Percentiles rank a stretch among this genome's conserved stretches.
These are phyloP conservation scores for Margarornis squamiger DNA, from an alignment of 2,797 vertebrate genomes.

Conservation along the genomic window DNA sequence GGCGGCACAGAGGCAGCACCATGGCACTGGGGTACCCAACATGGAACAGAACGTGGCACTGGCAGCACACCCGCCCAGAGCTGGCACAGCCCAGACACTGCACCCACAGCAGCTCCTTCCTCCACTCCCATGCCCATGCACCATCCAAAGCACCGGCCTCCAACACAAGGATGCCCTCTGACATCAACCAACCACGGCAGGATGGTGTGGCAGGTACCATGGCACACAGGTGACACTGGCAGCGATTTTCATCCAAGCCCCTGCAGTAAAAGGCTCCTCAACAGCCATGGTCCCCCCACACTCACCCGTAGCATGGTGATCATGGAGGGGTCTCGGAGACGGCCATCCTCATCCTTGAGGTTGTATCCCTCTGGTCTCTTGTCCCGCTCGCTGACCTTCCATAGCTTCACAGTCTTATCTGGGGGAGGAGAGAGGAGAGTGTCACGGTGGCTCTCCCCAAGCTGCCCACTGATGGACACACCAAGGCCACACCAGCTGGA, in stretches of 20 bases:
- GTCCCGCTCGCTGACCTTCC: slow-evolving; percentile 98
- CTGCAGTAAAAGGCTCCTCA: not conserved
- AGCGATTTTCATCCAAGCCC: fast-evolving
- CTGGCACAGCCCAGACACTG: fast-evolving
- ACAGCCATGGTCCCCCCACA: fast-evolving
- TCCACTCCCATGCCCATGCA: fast-evolving
- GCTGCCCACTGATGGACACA: fast-evolving
- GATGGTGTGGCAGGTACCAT: fast-evolving
- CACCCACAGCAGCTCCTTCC: not conserved
- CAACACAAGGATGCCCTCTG: fast-evolving
- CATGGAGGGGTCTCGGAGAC: slow-evolving; percentile 92
- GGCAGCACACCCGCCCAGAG: fast-evolving
- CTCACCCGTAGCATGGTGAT: slow-evolving; percentile 93
- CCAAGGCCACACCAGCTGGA: fast-evolving
- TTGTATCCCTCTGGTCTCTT: slow-evolving; percentile 98
- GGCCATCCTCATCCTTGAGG: slow-evolving; percentile 95
- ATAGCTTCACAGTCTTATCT: slow-evolving; percentile 98
- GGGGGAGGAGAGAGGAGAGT: not conserved
- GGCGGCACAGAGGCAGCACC: not conserved
- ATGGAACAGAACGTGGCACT: fast-evolving
- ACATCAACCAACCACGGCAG: fast-evolving
- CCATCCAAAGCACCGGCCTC: fast-evolving
- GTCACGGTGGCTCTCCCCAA: fast-evolving
- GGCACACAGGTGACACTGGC: fast-evolving
- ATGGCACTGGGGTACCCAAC: fast-evolving